Base-by-base conservation (phyloP, 2,888 invertebrate genomes). In the Eremobia ochroleuca region DNA sequence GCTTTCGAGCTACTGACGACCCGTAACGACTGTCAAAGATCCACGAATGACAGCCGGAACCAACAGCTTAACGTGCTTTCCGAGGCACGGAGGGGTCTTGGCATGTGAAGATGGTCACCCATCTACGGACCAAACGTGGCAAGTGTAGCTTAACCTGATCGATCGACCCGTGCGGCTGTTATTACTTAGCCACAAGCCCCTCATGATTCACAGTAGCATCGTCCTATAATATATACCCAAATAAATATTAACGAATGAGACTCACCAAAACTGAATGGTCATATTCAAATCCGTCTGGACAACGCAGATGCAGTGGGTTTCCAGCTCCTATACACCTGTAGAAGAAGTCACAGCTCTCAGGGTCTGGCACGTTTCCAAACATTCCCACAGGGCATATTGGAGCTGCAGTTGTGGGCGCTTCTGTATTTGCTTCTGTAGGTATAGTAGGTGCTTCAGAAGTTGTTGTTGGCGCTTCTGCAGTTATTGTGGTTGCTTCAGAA, bases 221-320 rank as follows among this genome's bases (percentile, higher is more conserved):
- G 11, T n/a, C 52, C 8, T 59, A 59, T 31, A 59, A 59, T 59
- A 59, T 28, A 28, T 15, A 15, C 28, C 11, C 21, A 21, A 9
- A 21, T 18, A 21, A 21, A 1, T 21, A 21, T 40, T 21, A 40
- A 28, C 46, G 25, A 43, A 21, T 9, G 18, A 34, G 9, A 65
- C 59, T 49, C 46, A 70, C 62, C 37, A 2, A 4, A 40, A 34
- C 43, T 18, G 65, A 55, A 2, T 40, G 71, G 15, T 79, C 34
- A 43, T 72, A 82, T 68, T 82, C 82, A 9, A 65, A 64, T 28
- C 68, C 75, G 2, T 46, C 58, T 13, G 84, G 49, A 28, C 82
- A 82, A 11, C 49, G 67, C 11, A 82, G n/a, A 21, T 71, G 67
- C 11, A 82, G 8, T 2, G 70, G 67, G 15, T 55, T 37, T 5